Percentiles rank a stretch among this genome's conserved stretches.
phyloP scores from a whole-genome alignment of 2,113 vertebrate genomes.

The Genyomyrus donnyi region DNA sequence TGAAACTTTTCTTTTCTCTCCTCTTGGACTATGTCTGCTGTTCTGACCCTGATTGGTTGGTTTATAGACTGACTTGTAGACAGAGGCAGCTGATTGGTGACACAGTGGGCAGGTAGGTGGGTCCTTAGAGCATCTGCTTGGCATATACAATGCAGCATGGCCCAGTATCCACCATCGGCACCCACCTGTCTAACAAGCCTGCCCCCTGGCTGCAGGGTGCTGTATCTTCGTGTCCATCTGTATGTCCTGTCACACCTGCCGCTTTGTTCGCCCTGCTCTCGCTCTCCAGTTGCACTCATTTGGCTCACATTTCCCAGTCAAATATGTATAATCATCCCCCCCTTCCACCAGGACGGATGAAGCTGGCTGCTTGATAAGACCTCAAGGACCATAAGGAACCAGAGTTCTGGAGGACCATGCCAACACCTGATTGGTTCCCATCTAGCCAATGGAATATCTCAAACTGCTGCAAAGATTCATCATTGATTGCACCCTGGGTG shows the following conservation, averaged over 20 bases:
- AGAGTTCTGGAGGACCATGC: not conserved
- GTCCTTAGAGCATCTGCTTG: constrained; percentile 45
- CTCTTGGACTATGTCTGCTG: constrained; percentile 39
- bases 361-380: constrained; percentile 52
- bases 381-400: not conserved
- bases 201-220: constrained; percentile 23
- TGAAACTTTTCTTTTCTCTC: not conserved
- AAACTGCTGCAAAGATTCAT: not conserved
- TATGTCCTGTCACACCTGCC: not conserved
- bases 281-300: not conserved
- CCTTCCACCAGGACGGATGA: constrained; percentile 54
- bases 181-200: constrained; percentile 31
- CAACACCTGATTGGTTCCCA: not conserved
- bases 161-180: constrained; percentile 38
- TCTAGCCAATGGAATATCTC: not conserved
- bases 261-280: not conserved
- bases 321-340: not conserved
- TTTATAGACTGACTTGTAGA: constrained; percentile 66
- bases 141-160: constrained; percentile 61
- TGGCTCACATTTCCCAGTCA: not conserved
- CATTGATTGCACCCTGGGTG: not conserved
- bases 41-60: constrained; percentile 63
- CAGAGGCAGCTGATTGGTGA: constrained; percentile 56
- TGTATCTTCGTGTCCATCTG: not conserved
- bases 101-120: constrained; percentile 65